Percentiles rank a stretch among this genome's conserved stretches.
Evolutionary conservation across 1,140 invertebrate species (phyloP).

Genomic region (Aphis gossypii): DNA sequence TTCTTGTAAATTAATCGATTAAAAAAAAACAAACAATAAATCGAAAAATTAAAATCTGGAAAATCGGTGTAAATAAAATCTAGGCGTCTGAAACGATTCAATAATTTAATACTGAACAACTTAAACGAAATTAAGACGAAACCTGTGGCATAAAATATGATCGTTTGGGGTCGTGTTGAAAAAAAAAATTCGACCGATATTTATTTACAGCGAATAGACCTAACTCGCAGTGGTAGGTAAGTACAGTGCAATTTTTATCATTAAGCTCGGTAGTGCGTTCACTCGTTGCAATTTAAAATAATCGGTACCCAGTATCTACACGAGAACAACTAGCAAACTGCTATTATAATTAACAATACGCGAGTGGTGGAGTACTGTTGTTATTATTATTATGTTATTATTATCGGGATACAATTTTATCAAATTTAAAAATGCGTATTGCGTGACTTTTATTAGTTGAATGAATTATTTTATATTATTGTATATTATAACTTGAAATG

Average conservation of each 20-base stretch:
- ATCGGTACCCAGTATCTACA: too few species aligned
- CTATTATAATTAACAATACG: background rate
- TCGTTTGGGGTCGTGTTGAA: too few species aligned
- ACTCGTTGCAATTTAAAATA: background rate
- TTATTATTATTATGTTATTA: background rate
- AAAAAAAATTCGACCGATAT: background rate
- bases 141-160: too few species aligned
- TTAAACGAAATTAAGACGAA: too few species aligned
- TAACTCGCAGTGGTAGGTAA: background rate
- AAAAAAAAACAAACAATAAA: background rate
- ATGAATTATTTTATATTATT: background rate
- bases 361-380: background rate
- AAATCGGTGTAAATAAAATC: too few species aligned
- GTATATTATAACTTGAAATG: too few species aligned
- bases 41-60: background rate
- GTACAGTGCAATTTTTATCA: background rate
- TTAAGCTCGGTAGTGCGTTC: background rate
- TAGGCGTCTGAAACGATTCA: too few species aligned
- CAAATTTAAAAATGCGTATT: background rate
- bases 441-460: background rate
- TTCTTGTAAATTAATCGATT: too few species aligned
- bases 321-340: background rate
- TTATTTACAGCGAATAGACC: background rate
- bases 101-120: too few species aligned
- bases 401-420: background rate